A percentile compares a stretch with the other conserved stretches of the same genome.
phyloP scores from a whole-genome alignment of 1,140 invertebrate genomes.

The Akabosia matsudoensis region DNA sequence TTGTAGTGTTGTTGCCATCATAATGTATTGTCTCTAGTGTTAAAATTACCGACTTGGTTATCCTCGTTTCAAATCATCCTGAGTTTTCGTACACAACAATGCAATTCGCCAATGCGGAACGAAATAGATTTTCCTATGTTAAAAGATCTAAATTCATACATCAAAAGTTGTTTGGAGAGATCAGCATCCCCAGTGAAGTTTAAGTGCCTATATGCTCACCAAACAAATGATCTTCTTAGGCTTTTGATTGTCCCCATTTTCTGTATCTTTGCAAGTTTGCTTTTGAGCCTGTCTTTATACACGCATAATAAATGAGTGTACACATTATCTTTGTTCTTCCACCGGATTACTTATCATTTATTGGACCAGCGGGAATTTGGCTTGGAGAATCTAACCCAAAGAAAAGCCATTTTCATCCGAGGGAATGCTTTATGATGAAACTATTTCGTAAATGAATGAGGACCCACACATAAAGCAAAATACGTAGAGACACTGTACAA shows the following conservation, averaged over 20 bases:
- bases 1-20: neutral
- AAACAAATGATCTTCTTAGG: neutral
- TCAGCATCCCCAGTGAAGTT: too few species aligned
- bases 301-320: neutral
- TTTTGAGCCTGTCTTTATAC: neutral
- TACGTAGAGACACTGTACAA: neutral
- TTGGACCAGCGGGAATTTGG: constrained; percentile 22
- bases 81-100: neutral
- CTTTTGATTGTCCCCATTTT: too few species aligned
- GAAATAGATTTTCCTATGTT: too few species aligned
- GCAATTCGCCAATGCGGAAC: too few species aligned
- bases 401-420: neutral
- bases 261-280: neutral
- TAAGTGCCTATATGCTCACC: neutral
- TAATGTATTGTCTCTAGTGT: too few species aligned
- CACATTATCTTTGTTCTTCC: constrained; percentile 13
- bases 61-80: neutral
- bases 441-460: neutral
- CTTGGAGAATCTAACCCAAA: neutral
- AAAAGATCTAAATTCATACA: too few species aligned
- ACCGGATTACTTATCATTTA: constrained; percentile 22
- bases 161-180: too few species aligned
- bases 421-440: constrained; percentile 16
- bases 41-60: neutral
- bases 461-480: neutral